These are phyloP conservation scores for Saturnia japonica DNA, from an alignment of 2,888 invertebrate species.

Conservation along the genomic window DNA sequence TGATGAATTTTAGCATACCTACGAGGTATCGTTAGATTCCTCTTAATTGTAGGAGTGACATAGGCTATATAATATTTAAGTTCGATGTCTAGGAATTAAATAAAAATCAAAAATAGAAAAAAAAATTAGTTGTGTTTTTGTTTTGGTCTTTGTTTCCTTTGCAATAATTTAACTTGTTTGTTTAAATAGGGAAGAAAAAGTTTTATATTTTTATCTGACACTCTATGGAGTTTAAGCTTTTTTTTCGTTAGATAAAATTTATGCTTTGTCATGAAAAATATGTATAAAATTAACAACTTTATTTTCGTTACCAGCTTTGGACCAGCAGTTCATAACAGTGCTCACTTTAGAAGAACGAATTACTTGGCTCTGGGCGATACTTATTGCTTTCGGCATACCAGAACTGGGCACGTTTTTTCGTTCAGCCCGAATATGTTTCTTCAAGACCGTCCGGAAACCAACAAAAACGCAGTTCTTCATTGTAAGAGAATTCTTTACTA, in stretches of 20 bases:
- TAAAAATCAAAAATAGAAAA: no score
- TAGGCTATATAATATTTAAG: no score
- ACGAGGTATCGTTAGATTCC: no score
- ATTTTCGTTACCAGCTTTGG: constrained; percentile 70
- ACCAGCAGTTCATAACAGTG: constrained; percentile 83
- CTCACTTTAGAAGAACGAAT: constrained; percentile 85
- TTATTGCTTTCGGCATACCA: constrained; percentile 88
- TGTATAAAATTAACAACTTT: background rate
- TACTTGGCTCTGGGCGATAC: constrained; percentile 90
- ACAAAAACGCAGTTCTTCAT: constrained; percentile 77
- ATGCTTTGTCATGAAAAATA: background rate
- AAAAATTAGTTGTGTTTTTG: no score
- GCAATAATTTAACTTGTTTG: no score
- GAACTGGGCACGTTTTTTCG: constrained; percentile 88
- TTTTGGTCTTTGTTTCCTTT: no score
- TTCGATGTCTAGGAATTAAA: no score
- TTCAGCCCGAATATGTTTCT: constrained; percentile 86
- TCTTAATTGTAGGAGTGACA: no score
- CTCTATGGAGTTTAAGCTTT: no score
- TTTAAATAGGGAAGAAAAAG: no score
- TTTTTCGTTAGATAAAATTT: background rate
- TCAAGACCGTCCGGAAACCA: constrained; percentile 86
- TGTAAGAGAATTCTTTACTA: constrained; percentile 58
- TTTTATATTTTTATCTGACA: no score
- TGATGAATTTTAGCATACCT: no score